phyloP scores from a whole-genome alignment of 2,113 vertebrate genomes.

The Himantopus leucocephalus region DNA sequence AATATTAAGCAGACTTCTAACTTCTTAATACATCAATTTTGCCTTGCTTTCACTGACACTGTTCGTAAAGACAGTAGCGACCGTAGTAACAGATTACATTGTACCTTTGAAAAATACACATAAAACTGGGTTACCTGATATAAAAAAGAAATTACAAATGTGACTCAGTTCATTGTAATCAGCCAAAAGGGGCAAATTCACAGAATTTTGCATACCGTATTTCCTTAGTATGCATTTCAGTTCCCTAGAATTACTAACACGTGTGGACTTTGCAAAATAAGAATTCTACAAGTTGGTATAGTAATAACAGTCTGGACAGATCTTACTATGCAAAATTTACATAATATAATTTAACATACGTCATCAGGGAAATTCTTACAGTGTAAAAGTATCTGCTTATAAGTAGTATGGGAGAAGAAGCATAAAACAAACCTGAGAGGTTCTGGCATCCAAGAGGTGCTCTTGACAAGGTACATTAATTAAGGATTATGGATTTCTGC shows the following conservation, averaged over 20 bases:
- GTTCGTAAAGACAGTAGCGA: background rate
- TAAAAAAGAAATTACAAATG: background rate
- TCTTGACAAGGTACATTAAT: slow-evolving; percentile 33
- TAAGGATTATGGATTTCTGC: slow-evolving; percentile 25
- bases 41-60: background rate
- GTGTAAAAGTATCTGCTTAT: background rate
- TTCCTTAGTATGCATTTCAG: background rate
- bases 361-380: background rate
- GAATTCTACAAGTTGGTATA: background rate
- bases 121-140: background rate
- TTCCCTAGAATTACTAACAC: background rate
- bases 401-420: background rate
- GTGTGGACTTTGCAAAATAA: background rate
- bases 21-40: background rate
- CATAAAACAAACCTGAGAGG: background rate
- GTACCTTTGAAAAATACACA: background rate
- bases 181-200: background rate
- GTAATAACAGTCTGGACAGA: background rate
- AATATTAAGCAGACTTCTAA: background rate
- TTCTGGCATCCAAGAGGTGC: background rate
- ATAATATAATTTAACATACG: background rate
- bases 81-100: background rate
- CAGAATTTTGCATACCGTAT: background rate
- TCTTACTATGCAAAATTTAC: background rate
- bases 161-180: background rate